phyloP scores from a whole-genome alignment of 1,140 invertebrate species.

The Lucilia cuprina region DNA sequence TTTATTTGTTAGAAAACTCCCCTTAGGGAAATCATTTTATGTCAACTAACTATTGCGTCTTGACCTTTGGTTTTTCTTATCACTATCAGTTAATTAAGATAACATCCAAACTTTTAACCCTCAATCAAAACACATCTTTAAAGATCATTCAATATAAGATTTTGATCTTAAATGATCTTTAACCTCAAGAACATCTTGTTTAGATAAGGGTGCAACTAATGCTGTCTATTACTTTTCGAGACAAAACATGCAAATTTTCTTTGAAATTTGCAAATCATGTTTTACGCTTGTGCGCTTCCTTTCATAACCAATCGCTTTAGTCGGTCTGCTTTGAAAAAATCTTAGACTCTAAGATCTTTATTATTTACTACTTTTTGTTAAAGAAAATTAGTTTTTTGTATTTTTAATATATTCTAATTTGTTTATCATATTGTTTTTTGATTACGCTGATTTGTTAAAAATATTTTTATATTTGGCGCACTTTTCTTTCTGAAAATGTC shows the following conservation, averaged over 20 bases:
- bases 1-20: too few relatives aligned
- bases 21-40: too few relatives aligned
- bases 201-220: not conserved
- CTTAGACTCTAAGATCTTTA: not conserved
- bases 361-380: not conserved
- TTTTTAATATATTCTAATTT: conserved; percentile 22
- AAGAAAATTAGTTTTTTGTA: not conserved
- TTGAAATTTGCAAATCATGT: not conserved
- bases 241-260: not conserved
- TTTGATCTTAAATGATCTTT: not conserved
- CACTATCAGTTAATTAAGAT: not conserved
- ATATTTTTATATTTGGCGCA: not conserved
- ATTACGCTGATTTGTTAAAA: not conserved
- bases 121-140: not conserved
- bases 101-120: not conserved
- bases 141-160: not conserved
- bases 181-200: not conserved
- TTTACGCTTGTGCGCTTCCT: not conserved
- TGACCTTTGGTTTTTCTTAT: not conserved
- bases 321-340: not conserved
- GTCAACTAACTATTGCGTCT: not conserved
- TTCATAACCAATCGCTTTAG: not conserved
- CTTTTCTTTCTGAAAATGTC: not conserved
- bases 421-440: conserved; percentile 15
- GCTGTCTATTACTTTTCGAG: not conserved